phyloP scores from a whole-genome alignment of 2,113 vertebrate genomes.

The Sialia sialis region DNA sequence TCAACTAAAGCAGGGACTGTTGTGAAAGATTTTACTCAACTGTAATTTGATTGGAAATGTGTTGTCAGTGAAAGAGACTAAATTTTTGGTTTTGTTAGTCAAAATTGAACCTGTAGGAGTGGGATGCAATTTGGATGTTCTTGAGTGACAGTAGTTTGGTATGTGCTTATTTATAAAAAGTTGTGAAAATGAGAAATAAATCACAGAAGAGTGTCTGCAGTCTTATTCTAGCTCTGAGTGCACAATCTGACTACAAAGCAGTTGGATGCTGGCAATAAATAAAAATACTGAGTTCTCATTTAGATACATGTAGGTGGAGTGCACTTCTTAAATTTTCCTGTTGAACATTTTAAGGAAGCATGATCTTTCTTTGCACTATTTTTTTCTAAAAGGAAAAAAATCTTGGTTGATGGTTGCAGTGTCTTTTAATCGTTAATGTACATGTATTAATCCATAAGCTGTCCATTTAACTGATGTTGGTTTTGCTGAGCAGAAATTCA shows the following conservation, averaged over 20 bases:
- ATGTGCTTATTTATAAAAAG: not conserved
- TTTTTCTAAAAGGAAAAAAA: not conserved
- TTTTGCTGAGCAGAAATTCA: slow-evolving; percentile 87
- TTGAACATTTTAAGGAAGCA: not conserved
- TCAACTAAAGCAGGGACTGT: not conserved
- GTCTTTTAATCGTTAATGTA: slow-evolving; percentile 3
- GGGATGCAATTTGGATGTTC: not conserved
- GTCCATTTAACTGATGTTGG: slow-evolving; percentile 36
- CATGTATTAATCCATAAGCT: not conserved
- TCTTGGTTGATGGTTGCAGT: slow-evolving; percentile 15
- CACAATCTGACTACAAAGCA: not conserved
- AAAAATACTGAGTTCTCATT: not conserved
- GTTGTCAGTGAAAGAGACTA: not conserved
- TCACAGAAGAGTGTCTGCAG: not conserved
- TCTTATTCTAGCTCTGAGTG: not conserved
- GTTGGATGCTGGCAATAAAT: not conserved
- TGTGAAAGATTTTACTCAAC: not conserved
- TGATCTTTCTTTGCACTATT: not conserved
- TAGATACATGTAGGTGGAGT: not conserved
- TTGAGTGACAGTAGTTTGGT: not conserved
- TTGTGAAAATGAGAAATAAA: not conserved
- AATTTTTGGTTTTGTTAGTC: not conserved
- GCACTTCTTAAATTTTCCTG: not conserved
- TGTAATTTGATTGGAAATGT: not conserved
- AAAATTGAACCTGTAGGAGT: not conserved